Evolutionary conservation across 2,888 invertebrate genomes (phyloP).

Genomic region (Perdita meconis): DNA sequence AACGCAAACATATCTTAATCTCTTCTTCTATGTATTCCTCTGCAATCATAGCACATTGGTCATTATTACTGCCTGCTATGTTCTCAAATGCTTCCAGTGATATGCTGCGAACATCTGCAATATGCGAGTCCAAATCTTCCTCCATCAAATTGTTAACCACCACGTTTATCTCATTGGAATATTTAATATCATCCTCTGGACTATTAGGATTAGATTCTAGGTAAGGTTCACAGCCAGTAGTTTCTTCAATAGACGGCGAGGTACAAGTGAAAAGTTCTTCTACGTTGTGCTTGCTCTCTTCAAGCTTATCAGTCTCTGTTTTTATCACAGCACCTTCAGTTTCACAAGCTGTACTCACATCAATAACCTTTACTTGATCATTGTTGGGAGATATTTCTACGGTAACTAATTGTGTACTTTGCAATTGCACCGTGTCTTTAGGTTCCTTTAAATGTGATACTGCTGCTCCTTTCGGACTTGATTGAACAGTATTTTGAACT

Average conservation of each 20-base stretch:
- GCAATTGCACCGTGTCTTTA: slow-evolving; percentile 8
- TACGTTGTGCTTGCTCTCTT: not conserved
- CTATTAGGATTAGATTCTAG: not conserved
- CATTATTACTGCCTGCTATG: slow-evolving; percentile 6
- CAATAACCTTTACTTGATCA: slow-evolving; percentile 39
- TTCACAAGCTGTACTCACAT: not conserved
- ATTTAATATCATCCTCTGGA: not conserved
- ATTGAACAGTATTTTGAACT: not conserved
- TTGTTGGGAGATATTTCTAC: slow-evolving; percentile 44
- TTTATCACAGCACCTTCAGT: not conserved
- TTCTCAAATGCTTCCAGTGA: slow-evolving; percentile 40
- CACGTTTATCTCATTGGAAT: not conserved
- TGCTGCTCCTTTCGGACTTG: not conserved
- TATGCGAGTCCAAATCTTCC: not conserved
- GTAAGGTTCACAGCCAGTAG: not conserved
- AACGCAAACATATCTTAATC: slow-evolving; percentile 58
- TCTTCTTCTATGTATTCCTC: too few species aligned
- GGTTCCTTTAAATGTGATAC: not conserved
- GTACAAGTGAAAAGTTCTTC: not conserved
- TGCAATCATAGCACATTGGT: too few species aligned
- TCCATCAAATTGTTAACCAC: not conserved
- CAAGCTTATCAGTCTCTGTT: not conserved
- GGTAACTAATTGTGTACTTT: slow-evolving; percentile 25
- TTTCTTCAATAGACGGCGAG: not conserved
- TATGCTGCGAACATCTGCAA: slow-evolving; percentile 56